Evolutionary conservation across 2,888 invertebrate species (phyloP).

Genomic region (Noctua comes): DNA sequence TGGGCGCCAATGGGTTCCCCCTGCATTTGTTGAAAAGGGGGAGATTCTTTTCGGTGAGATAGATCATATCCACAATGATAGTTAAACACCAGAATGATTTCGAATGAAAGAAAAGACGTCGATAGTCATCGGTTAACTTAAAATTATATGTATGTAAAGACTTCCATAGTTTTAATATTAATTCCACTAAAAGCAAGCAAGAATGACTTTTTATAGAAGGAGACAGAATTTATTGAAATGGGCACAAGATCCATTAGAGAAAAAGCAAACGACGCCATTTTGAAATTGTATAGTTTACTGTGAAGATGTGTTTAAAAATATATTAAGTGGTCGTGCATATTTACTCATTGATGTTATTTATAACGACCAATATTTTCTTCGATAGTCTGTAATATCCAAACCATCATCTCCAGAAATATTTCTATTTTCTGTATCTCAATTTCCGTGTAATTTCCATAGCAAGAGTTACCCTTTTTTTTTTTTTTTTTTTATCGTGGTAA

Average conservation of each 20-base stretch:
- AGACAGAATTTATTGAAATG: slow-evolving; percentile 11
- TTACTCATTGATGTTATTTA: neutral
- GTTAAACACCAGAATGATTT: neutral
- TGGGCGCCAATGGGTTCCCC: too few species aligned
- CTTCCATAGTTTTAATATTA: neutral
- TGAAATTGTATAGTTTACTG: neutral
- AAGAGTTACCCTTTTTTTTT: too few species aligned
- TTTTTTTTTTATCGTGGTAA: too few species aligned
- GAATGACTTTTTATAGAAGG: slow-evolving; percentile 20
- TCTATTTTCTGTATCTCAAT: neutral
- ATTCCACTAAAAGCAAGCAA: slow-evolving; percentile 34
- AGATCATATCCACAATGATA: neutral
- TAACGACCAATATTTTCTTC: neutral
- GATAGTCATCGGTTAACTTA: neutral
- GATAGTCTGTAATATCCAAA: neutral
- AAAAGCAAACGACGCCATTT: neutral
- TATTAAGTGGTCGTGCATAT: neutral
- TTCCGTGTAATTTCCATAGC: neutral
- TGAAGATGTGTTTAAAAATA: neutral
- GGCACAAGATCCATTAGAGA: neutral
- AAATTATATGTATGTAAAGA: slow-evolving; percentile 2
- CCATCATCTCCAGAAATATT: too few species aligned
- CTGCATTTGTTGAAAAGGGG: neutral
- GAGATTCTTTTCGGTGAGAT: neutral
- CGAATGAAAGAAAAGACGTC: neutral